Percentiles rank a stretch among this genome's conserved stretches.
phyloP scores from a whole-genome alignment of 2,888 invertebrate species.

The Agrotis clavis region DNA sequence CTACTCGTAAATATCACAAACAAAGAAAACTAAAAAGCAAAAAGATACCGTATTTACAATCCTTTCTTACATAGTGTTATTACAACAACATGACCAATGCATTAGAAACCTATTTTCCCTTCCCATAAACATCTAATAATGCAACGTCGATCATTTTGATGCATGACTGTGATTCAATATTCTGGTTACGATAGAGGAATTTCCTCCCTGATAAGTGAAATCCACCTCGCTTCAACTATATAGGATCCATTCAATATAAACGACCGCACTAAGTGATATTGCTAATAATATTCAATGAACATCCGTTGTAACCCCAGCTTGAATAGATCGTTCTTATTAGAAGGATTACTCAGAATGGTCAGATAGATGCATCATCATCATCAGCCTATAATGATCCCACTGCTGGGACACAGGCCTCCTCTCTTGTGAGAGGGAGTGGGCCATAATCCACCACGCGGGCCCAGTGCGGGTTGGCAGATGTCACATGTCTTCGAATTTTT shows the following conservation, averaged over 20 bases:
- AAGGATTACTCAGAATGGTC: conserved; percentile 9
- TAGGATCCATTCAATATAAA: not conserved
- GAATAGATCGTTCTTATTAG: conserved; percentile 22
- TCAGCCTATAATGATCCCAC: too few relatives aligned
- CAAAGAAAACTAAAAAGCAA: not conserved
- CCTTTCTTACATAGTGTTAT: not conserved
- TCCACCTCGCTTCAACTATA: not conserved
- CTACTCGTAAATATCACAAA: too few relatives aligned
- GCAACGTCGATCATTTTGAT: conserved; percentile 21
- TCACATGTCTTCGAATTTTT: too few relatives aligned
- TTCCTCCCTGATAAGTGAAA: conserved; percentile 19
- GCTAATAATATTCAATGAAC: conserved; percentile 39
- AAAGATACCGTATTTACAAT: not conserved
- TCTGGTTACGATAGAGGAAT: conserved; percentile 13
- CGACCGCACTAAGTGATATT: conserved; percentile 36
- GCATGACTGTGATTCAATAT: conserved; percentile 11
- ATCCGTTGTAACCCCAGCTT: conserved; percentile 34
- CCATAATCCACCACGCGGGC: too few relatives aligned
- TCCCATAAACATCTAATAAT: conserved; percentile 2
- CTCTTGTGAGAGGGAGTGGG: too few relatives aligned
- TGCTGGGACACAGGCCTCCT: too few relatives aligned
- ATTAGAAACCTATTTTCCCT: conserved; percentile 10
- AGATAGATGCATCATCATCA: not conserved
- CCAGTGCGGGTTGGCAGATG: too few relatives aligned
- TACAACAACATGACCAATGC: not conserved